Conservation (phyloP, 2,113 vertebrate genomes). For the Channa argus region DNA sequence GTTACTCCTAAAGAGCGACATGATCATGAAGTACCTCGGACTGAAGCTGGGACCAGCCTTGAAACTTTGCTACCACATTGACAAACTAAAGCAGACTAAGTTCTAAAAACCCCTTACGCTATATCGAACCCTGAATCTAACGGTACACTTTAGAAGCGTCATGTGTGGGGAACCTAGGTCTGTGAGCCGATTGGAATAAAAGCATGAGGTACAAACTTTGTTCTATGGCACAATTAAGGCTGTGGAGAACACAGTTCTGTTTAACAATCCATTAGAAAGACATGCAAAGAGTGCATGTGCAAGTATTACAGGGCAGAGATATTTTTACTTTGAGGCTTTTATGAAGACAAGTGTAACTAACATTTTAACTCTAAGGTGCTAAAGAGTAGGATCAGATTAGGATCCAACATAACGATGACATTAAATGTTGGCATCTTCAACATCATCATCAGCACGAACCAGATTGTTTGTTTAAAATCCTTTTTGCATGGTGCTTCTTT, state of each 20-base stretch:
- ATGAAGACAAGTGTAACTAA: background rate
- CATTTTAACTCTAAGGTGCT: background rate
- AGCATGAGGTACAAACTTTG: background rate
- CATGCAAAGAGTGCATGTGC: background rate
- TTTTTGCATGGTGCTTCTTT: background rate
- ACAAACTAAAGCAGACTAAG: conserved; percentile 94
- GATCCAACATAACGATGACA: background rate
- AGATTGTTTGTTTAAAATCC: background rate
- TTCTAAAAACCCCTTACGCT: conserved; percentile 80
- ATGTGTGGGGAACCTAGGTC: conserved; percentile 3
- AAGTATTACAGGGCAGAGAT: background rate
- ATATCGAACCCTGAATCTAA: conserved; percentile 16
- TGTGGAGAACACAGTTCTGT: background rate
- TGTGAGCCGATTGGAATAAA: conserved; percentile 15
- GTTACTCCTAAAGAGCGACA: conserved; percentile 93
- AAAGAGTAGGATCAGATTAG: background rate
- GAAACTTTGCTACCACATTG: conserved; percentile 97
- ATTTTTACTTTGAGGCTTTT: background rate
- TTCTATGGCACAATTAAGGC: background rate
- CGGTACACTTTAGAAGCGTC: conserved; percentile 14
- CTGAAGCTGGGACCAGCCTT: conserved; percentile 94
- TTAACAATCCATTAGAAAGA: background rate
- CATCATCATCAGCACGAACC: background rate
- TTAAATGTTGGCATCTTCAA: conserved; percentile 7
- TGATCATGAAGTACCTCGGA: conserved; percentile 98